Base-by-base conservation (phyloP, 2,888 invertebrate genomes). In the Idaea straminata region DNA sequence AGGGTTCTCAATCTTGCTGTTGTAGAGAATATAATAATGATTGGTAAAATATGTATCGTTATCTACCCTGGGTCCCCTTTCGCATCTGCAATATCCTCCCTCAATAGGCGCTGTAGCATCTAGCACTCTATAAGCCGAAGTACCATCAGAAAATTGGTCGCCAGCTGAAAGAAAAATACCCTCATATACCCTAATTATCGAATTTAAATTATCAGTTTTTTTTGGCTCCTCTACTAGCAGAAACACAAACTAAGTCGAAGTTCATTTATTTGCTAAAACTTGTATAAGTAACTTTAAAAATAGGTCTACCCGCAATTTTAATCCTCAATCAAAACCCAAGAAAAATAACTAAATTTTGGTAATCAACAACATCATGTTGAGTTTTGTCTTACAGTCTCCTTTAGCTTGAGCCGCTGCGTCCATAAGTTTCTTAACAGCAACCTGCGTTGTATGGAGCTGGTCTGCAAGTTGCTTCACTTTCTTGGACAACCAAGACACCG, bases 41-140 rank as follows among this genome's bases (percentile, higher is more conserved):
- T 25, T 25, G 25, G 15, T 13, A 62, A 15, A 16, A 38, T n/a
- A 7, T 47, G 4, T 36, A 38, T 10, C 16, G 7, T 7, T 57
- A 82, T 89, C 86, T 80, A 95, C 95, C 82, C 95, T 92, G 0
- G 95, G 94, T 6, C 95, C 95, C 74, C 95, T 86, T 80, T 95
- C 95, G 76, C 95, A 95, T 61, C 94, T 89, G 74, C 95, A 95
- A 75, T 93, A 94, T 0, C 94, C 94, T 7, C 90, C 92, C 74
- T 93, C 92, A 57, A 94, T 79, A 2, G 94, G 94, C n/a, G 94
- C 94, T 62, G 94, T 95, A 5, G 94, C 88, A 76, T 95, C 95
- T 65, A 95, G 78, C 68, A 95, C 88, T 62, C 94, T 89, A 77
- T 94, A 93, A 0, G 93, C 88, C 73, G 90, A 93, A 0, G 84